Base-by-base conservation (phyloP, 1,140 invertebrate species). In the Bombus superbus region DNA sequence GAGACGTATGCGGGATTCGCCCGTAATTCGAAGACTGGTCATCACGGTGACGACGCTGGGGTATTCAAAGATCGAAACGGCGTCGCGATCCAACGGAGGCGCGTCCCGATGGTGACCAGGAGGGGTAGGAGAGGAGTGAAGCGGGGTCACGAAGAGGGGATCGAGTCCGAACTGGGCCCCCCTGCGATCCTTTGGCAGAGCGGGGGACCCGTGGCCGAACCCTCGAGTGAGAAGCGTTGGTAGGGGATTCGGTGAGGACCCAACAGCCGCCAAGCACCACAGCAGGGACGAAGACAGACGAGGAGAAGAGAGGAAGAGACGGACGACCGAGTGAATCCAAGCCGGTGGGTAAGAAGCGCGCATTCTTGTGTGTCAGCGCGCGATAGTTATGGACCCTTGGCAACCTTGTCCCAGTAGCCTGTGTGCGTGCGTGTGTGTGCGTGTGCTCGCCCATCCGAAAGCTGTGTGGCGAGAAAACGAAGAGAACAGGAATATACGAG, bases 341-440 rank as follows among this genome's bases (percentile, higher is more conserved):
- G 89, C 81, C 42, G n/a, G 44, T 53, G 90, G 91, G 86, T 81
- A 93, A 92, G 91, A 90, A 92, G 92, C 91, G 89, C 89, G 93
- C 91, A 94, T 94, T 94, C 93, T 93, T 93, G 91, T 92, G 87
- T 92, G 93, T 92, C 91, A 93, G 91, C 90, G 88, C 87, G 28
- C 91, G 93, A 94, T 94, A 94, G 93, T 94, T 94, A 94, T 94
- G 93, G 93, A 91, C 91, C 93, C 91, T 90, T 88, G 92, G 91
- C 94, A 95, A 94, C 94, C 94, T 95, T 95, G 94, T 95, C 94
- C 93, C 94, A 94, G 93, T 95, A 92, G 90, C 93, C n/a, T 25
- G 90, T 81, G 87, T 38, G 81, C 72, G 38, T 8, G 90, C 74
- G 87, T 28, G 73, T 3, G 28, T 5, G 28, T 64, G n/a, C 10